phyloP scores from a whole-genome alignment of 2,797 vertebrate species.

The Artibeus lituratus region DNA sequence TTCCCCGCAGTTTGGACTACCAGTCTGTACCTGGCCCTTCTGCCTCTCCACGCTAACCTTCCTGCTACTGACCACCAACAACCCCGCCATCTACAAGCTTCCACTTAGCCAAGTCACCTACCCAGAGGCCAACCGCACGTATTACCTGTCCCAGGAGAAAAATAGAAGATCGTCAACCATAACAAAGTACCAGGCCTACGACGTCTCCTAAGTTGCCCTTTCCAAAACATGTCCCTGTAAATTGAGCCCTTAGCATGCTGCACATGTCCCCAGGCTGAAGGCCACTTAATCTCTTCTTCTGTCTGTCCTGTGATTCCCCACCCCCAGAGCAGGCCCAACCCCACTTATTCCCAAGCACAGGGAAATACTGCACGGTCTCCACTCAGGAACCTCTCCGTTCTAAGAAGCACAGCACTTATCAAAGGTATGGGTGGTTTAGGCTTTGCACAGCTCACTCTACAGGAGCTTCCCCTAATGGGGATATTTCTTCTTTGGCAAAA shows the following conservation, averaged over 20 bases:
- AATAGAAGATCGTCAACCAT: constrained; percentile 85
- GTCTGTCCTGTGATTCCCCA: neutral
- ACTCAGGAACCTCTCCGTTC: neutral
- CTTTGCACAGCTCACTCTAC: neutral
- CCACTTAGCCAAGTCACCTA: constrained; percentile 93
- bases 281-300: neutral
- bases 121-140: constrained; percentile 92
- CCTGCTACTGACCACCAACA: constrained; percentile 90
- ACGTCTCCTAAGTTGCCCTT: constrained; percentile 79
- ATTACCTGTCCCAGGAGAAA: constrained; percentile 88
- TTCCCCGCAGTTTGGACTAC: constrained; percentile 87
- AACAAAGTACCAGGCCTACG: constrained; percentile 90
- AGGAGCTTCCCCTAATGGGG: neutral
- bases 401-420: neutral
- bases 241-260: neutral
- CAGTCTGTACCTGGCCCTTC: constrained; percentile 93
- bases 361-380: neutral
- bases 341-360: neutral
- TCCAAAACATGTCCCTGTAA: neutral
- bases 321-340: neutral
- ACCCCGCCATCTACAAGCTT: constrained; percentile 88
- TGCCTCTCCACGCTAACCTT: constrained; percentile 91
- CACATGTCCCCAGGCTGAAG: neutral
- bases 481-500: neutral
- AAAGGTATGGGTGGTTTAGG: neutral